Evolutionary conservation across 1,140 invertebrate species (phyloP), one percentile per base, ranked within the genome.

Genomic region (Macrobrachium rosenbergii): DNA sequence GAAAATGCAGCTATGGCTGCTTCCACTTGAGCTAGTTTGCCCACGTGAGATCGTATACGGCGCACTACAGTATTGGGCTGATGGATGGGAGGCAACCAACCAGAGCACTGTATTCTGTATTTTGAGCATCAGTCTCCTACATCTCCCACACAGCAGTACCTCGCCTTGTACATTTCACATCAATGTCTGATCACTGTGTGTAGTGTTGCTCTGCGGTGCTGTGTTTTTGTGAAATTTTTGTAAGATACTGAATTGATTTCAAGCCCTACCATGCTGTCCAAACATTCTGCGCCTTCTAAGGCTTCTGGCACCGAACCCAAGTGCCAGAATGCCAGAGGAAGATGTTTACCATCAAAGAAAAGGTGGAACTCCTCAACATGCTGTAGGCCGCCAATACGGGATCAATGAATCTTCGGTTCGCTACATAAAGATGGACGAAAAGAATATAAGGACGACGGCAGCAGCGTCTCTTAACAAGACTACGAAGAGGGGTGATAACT

Each of bases 331-430:
- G 62, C 45, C 19, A 8, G 59, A 88, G 62, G 85, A 80, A 88
- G 85, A 81, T 79, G 72, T 28, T 88, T 14, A 88, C 88, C 72
- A 88, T 88, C 60, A 11, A 2, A 19, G 73, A 88, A 43, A 88
- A 88, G 64, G 60, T 88, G 45, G 45, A 88, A 88, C 88, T 88
- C 43, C 45, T 78, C 3, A 72, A 88, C 81, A 88, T 88, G 88
- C 73, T 88, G 87, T 88, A 16, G 87, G 23, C 12, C n/a, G n/a
- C n/a, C n/a, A n/a, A n/a, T n/a, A n/a, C n/a, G n/a, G n/a, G n/a
- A 45, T 87, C 52, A 87, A 88, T 88, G 69, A 88, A 52, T 78
- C 12, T n/a, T n/a, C 0, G 2, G n/a, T n/a, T 59, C 11, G 14
- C 7, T 78, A 43, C 76, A 78, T 78, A 14, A 78, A 78, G 67